Percentiles rank a stretch among this genome's conserved stretches.
Evolutionary conservation across 1,140 invertebrate species (phyloP).

Genomic region (Thaumetopoea pityocampa): DNA sequence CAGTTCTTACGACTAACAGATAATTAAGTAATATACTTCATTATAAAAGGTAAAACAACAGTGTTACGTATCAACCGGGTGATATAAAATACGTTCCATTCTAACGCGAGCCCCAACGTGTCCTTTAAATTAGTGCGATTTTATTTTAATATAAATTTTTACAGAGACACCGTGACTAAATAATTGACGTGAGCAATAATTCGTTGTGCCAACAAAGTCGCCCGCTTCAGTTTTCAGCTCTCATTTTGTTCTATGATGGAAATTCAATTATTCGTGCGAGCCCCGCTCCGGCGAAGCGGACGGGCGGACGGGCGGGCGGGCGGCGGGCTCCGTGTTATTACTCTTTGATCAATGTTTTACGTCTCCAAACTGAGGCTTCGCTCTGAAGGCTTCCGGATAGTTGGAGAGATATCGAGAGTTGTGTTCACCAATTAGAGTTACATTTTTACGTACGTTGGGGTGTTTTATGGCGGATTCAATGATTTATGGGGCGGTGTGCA

Average conservation of each 20-base stretch:
- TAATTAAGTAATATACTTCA: too few relatives aligned
- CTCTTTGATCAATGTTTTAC: constrained; percentile 62
- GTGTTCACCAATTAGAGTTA: constrained; percentile 67
- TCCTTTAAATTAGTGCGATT: constrained; percentile 38
- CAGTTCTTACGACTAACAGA: too few relatives aligned
- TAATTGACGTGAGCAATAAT: constrained; percentile 71
- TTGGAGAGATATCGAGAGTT: constrained; percentile 54
- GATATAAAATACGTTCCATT: constrained; percentile 9
- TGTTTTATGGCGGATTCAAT: constrained; percentile 73
- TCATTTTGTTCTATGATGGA: constrained; percentile 71
- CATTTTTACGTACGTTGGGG: constrained; percentile 72
- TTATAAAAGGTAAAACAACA: too few relatives aligned
- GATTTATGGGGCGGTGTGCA: constrained; percentile 69
- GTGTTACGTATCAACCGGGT: too few relatives aligned
- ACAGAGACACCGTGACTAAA: constrained; percentile 63
- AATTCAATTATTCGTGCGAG: constrained; percentile 73
- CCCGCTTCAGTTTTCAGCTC: constrained; percentile 71
- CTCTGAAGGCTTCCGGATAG: constrained; percentile 34
- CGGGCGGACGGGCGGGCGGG: constrained; percentile 36
- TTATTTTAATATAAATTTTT: constrained; percentile 60
- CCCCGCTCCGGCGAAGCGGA: constrained; percentile 41
- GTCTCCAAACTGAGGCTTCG: constrained; percentile 44
- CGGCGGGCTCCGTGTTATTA: constrained; percentile 41
- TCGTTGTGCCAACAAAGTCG: constrained; percentile 69
- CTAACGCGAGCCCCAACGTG: constrained; percentile 13